These are phyloP conservation scores for Catocala sponsa DNA, from an alignment of 2,888 invertebrate species.

Conservation along the genomic window DNA sequence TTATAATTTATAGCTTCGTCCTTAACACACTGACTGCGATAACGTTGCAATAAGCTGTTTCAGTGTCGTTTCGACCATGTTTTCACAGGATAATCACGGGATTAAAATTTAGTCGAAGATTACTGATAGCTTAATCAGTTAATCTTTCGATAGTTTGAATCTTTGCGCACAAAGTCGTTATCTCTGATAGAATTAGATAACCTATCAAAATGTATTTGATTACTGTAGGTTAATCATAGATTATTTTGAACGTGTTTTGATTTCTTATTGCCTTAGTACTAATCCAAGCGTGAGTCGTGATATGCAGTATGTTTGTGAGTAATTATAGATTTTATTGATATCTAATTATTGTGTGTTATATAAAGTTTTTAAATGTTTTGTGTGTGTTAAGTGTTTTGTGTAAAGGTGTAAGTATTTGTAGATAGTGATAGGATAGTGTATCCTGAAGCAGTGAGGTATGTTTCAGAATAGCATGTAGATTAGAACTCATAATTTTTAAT, in stretches of 20 bases:
- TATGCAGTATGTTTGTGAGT: conserved; percentile 26
- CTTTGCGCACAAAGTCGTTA: conserved; percentile 28
- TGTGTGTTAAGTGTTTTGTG: no score
- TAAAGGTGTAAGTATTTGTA: no score
- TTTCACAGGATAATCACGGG: conserved; percentile 45
- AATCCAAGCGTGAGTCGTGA: conserved; percentile 15
- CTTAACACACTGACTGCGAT: background rate
- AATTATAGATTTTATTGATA: conserved; percentile 5
- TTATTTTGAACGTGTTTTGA: conserved; percentile 44
- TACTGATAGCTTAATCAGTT: conserved; percentile 35
- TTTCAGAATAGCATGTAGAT: no score
- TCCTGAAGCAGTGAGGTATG: no score
- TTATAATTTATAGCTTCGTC: conserved; percentile 11
- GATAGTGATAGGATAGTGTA: no score
- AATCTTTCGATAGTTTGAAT: conserved; percentile 37
- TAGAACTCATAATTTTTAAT: no score
- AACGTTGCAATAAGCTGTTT: background rate
- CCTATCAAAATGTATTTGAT: conserved; percentile 39
- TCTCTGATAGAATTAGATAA: conserved; percentile 41
- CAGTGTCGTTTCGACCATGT: conserved; percentile 10
- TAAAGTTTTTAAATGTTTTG: background rate
- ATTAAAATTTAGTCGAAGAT: conserved; percentile 41
- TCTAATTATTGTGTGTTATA: background rate
- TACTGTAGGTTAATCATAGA: conserved; percentile 45
- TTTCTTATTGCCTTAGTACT: conserved; percentile 35